These are phyloP conservation scores for Baryphthengus martii DNA, from an alignment of 2,113 vertebrate genomes.

Conservation along the genomic window DNA sequence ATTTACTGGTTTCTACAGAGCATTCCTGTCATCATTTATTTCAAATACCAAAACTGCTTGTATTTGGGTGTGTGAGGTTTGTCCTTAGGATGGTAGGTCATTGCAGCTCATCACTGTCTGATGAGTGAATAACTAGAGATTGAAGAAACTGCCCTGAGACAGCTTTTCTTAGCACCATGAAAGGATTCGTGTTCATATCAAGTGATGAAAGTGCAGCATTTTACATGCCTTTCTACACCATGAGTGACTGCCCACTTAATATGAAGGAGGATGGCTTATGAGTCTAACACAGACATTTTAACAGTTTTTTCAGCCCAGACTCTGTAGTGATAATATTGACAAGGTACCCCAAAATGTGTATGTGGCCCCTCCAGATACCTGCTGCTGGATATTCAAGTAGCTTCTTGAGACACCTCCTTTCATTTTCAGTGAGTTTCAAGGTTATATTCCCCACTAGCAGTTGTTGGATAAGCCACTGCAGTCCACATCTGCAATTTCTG, in stretches of 20 bases:
- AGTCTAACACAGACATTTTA: not conserved
- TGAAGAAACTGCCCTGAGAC: not conserved
- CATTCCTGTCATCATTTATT: not conserved
- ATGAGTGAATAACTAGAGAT: not conserved
- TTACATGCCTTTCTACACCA: fast-evolving
- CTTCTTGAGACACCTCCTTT: not conserved
- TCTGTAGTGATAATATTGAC: not conserved
- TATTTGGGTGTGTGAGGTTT: not conserved
- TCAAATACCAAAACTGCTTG: not conserved
- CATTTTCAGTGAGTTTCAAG: not conserved
- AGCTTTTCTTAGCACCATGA: not conserved
- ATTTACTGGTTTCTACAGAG: not conserved
- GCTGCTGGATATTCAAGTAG: not conserved
- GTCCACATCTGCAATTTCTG: not conserved
- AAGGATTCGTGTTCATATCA: not conserved
- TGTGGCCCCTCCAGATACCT: not conserved
- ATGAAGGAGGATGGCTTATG: fast-evolving
- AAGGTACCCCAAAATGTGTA: not conserved
- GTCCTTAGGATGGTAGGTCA: not conserved
- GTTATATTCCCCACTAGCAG: not conserved
- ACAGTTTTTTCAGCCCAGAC: not conserved
- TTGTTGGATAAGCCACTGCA: not conserved
- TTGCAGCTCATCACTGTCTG: not conserved
- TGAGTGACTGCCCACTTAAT: not conserved
- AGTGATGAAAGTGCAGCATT: not conserved